Base-by-base conservation (phyloP, 2,113 vertebrate species). In the Nycticebus coucang region DNA sequence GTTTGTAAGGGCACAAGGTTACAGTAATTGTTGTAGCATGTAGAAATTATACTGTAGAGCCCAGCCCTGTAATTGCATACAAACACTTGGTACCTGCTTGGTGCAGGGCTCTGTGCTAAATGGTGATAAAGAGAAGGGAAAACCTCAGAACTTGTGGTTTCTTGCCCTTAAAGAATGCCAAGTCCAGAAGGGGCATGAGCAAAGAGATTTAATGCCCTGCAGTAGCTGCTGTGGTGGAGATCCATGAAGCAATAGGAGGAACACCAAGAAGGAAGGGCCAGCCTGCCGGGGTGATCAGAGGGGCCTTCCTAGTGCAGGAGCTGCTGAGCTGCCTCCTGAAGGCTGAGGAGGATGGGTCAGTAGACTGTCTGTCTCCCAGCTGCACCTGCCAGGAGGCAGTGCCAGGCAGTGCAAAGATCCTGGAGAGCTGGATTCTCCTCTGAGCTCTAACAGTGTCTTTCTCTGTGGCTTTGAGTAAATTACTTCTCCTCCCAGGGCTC, bases 381-480 rank as follows among this genome's bases (percentile, higher is more conserved):
- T 19, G 7, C n/a, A 53, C 15, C 55, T 24, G 35, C n/a, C 35
- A 62, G 35, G 28, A 95, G 37, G 30, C 8, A 50, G 37, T 6
- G 28, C n/a, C 22, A 33, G 71, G 77, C 17, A 7, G n/a, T 24
- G 12, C 26, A 37, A 92, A 68, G 28, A 53, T 33, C 79, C 41
- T 68, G 68, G 50, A 80, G 15, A 89, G 35, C 13, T n/a, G 59
- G 35, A 60, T 88, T 74, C 89, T 68, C 2, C 53, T 69, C 45
- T 68, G 59, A 83, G 21, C 68, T 84, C 75, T 62, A 57, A 64
- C 1, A 69, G 68, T 64, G 77, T 82, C 74, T 77, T 68, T 30
- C 26, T 53, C 17, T 69, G 69, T n/a, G 33, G 14, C n/a, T 71
- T 78, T 92, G 55, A 94, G 60, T 37, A 81, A 93, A 62, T 79